These are phyloP conservation scores for Heliconius cydno DNA, from an alignment of 2,888 invertebrate genomes.

Conservation along the genomic window DNA sequence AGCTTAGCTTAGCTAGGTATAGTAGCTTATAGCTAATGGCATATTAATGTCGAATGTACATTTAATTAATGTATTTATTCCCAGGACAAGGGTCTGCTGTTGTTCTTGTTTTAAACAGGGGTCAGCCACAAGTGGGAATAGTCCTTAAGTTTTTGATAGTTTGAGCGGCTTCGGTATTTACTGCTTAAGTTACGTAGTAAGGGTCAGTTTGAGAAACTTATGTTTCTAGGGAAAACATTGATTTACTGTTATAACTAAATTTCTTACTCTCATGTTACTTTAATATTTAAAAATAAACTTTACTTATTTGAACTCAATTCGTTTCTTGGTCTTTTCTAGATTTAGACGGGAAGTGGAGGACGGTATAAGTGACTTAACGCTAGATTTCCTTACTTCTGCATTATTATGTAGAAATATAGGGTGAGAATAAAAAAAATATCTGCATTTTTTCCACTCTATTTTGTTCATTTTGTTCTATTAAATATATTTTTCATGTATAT, in stretches of 20 bases:
- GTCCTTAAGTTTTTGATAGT: slow-evolving; percentile 81
- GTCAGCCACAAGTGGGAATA: slow-evolving; percentile 72
- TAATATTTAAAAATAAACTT: not conserved
- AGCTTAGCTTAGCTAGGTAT: not conserved
- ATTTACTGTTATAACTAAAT: slow-evolving; percentile 40
- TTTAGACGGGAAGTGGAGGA: no score
- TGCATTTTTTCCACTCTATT: not conserved
- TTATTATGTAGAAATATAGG: no score
- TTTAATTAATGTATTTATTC: slow-evolving; percentile 59
- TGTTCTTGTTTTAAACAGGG: slow-evolving; percentile 65
- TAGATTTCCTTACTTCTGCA: no score
- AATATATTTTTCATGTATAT: not conserved
- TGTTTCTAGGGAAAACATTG: slow-evolving; percentile 62
- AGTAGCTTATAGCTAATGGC: slow-evolving; percentile 32
- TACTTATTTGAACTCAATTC: no score
- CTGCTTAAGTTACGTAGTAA: slow-evolving; percentile 71
- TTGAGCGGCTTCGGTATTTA: slow-evolving; percentile 80
- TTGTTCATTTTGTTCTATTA: not conserved
- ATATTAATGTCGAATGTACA: slow-evolving; percentile 51
- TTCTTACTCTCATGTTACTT: slow-evolving; percentile 13
- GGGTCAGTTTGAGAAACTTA: slow-evolving; percentile 73
- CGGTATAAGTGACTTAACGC: no score
- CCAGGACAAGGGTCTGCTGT: slow-evolving; percentile 55
- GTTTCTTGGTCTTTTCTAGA: no score
- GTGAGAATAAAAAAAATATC: no score